Evolutionary conservation across 2,888 invertebrate genomes (phyloP), one percentile per base, ranked within the genome.

Genomic region (Megaustenia siamemsis): DNA sequence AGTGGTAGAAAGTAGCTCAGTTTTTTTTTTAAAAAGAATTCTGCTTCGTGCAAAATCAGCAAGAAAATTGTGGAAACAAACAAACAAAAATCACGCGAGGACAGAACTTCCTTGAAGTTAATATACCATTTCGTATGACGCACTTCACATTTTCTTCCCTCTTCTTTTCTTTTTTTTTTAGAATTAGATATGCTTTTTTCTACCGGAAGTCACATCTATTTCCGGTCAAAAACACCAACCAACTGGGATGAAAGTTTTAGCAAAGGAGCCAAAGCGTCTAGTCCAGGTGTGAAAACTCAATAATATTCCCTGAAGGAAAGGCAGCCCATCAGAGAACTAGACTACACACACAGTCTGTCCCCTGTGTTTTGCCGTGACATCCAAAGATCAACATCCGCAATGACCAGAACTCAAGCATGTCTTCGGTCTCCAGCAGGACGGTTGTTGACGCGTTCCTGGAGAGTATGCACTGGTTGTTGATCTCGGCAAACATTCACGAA

Each of bases 341-440:
- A 68, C 49, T 38, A 35, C 60, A 71, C 32, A 49, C 35, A 56
- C 24, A 38, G 32, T 49, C 21, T 40, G 3, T n/a, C 73, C 8
- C 49, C 32, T 60, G 38, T 63, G 75, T 82, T 82, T 66, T 82
- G 18, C 28, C 49, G 45, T 35, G 76, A 66, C 82, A 66, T 66
- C 56, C 49, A 21, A 75, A 76, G 38, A 76, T 49, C 75, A 82
- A 82, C 82, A 82, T 82, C 82, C 82, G 75, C 75, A 63, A n/a
- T 56, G 82, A 53, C 82, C 75, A 82, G 76, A 82, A 66, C 76
- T 73, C 60, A 40, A 71, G 15, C 18, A 60, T 40, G 69, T 82
- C 82, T 43, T 38, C 40, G 15, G 40, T 40, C 82, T 32, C n/a
- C 82, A 32, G 21, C 28, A 76, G 66, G n/a, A 35, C 63, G 32